phyloP scores from a whole-genome alignment of 2,113 vertebrate genomes.

The Tiliqua scincoides region DNA sequence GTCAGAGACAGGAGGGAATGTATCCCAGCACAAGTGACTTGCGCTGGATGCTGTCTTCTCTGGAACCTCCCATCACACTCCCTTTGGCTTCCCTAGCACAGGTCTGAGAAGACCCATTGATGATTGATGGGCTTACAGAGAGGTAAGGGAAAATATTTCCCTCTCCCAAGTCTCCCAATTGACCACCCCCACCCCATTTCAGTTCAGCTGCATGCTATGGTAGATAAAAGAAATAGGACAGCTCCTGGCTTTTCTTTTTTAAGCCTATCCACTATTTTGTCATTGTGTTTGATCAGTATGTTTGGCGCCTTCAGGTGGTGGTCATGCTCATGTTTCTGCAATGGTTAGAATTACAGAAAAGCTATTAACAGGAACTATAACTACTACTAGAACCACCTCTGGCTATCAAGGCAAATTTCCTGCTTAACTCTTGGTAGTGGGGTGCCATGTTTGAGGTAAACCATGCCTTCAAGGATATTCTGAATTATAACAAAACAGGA shows the following conservation, averaged over 20 bases:
- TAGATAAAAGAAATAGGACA: too few relatives aligned
- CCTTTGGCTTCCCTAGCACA: too few relatives aligned
- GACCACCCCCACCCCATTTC: too few relatives aligned
- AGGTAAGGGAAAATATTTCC: too few relatives aligned
- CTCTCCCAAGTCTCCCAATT: too few relatives aligned
- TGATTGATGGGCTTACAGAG: too few relatives aligned
- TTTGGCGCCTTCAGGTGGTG: constrained; percentile 71
- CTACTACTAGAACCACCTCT: constrained; percentile 9
- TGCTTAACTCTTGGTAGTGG: not conserved
- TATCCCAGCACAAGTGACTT: too few relatives aligned
- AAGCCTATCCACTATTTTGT: constrained; percentile 55
- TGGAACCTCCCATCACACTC: too few relatives aligned
- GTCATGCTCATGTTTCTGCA: constrained; percentile 58
- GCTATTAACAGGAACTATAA: constrained; percentile 36
- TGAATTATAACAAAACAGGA: not conserved
- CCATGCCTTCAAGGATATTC: accelerated
- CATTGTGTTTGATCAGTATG: constrained; percentile 35
- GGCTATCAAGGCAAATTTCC: not conserved
- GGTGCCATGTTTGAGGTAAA: not conserved
- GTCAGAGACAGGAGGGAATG: too few relatives aligned
- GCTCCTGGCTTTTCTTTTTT: constrained; percentile 63
- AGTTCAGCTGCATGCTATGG: too few relatives aligned
- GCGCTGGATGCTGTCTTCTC: too few relatives aligned
- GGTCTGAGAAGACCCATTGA: too few relatives aligned
- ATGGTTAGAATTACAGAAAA: constrained; percentile 56